Base-by-base conservation (phyloP, 2,113 vertebrate species). In the Noctilio leporinus region DNA sequence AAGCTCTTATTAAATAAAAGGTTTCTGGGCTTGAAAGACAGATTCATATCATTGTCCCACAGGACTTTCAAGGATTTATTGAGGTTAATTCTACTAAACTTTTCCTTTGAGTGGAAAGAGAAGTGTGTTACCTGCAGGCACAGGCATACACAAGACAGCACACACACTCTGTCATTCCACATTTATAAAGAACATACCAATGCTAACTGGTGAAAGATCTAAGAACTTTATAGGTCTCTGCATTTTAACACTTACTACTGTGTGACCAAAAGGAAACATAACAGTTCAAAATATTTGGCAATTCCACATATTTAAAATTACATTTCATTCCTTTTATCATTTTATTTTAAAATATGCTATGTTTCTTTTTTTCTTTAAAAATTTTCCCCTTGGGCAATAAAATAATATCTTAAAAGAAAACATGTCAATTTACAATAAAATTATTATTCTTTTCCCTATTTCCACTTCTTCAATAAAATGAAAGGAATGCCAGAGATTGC, bases 391-490 rank as follows among this genome's bases (percentile, higher is more conserved):
- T 82, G 96, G 97, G 90, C 94, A 93, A 38, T 90, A 88, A 91
- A 96, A 47, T 88, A 94, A 67, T 91, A 83, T 95, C 94, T 95
- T 95, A 97, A 95, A 97, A 97, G 94, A 97, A 94, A 95, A 90
- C 57, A 80, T 67, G 83, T 33, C 88, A 92, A 96, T 95, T 97
- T 95, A 93, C 95, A 95, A 96, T 95, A 95, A 96, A 97, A 96
- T 97, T 94, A 83, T 88, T 93, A 82, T 94, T 96, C 43, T 93
- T 95, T 95, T 55, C 38, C 64, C 51, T 75, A 92, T 95, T 96
- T 95, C 51, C 86, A 95, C 86, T 96, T 92, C 88, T 96, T 97
- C 95, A 96, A 95, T 95, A 97, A 97, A 96, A 97, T 95, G 64
- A 95, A 95, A 96, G 91, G 92, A 89, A 92, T 91, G 92, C 69